Evolutionary conservation across 2,797 vertebrate genomes (phyloP).

Genomic region (Macropus fuliginosus): DNA sequence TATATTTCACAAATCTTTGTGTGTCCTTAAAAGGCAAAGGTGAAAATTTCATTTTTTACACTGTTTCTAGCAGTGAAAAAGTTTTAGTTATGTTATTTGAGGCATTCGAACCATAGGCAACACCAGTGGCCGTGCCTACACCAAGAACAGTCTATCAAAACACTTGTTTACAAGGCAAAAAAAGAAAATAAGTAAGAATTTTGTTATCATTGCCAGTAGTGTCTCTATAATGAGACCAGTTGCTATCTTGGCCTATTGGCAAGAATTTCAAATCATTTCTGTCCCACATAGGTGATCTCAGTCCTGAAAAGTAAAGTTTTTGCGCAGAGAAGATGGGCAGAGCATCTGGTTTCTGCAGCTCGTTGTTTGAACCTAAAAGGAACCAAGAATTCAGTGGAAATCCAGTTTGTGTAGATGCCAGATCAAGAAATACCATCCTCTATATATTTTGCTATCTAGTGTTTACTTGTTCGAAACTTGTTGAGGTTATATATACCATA

Average conservation of each 20-base stretch:
- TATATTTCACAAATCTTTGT: conserved; percentile 29
- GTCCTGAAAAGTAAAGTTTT: not conserved
- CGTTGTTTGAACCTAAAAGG: not conserved
- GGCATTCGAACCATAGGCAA: not conserved
- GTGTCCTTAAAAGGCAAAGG: conserved; percentile 40
- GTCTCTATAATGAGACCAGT: not conserved
- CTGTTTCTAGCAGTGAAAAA: not conserved
- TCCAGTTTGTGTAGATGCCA: not conserved
- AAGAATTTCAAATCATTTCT: not conserved
- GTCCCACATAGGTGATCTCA: not conserved
- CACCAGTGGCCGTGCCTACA: not conserved
- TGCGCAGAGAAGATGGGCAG: not conserved
- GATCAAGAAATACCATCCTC: not conserved
- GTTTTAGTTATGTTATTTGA: not conserved
- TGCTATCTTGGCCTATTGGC: not conserved
- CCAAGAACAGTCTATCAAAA: not conserved
- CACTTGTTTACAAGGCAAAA: not conserved
- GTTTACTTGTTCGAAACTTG: not conserved
- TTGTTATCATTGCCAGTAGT: not conserved
- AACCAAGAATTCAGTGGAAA: not conserved
- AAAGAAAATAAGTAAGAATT: not conserved
- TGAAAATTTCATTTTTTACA: not conserved
- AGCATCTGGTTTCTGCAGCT: not conserved
- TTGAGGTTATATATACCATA: conserved; percentile 2
- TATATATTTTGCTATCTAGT: conserved; percentile 15